phyloP scores from a whole-genome alignment of 2,888 invertebrate genomes.

The Spialia ferax region DNA sequence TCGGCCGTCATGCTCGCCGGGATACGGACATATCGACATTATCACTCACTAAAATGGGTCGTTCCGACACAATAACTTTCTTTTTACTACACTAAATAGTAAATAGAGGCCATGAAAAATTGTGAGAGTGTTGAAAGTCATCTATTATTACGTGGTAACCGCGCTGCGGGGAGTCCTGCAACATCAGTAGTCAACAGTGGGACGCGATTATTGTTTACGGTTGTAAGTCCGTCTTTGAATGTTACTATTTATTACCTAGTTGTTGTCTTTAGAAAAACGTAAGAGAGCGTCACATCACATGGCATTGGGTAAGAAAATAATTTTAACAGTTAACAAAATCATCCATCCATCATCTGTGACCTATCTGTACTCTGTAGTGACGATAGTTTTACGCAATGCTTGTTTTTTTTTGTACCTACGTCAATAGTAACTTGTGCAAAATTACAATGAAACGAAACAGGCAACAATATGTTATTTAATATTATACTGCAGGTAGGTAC shows the following conservation, averaged over 20 bases:
- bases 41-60: constrained; percentile 57
- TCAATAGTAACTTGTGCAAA: too few species aligned
- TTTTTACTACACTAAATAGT: constrained; percentile 38
- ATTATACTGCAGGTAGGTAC: too few species aligned
- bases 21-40: constrained; percentile 57
- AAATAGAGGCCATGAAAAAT: constrained; percentile 39
- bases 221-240: constrained; percentile 55
- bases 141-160: constrained; percentile 60
- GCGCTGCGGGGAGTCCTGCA: constrained; percentile 61
- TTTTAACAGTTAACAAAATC: not conserved
- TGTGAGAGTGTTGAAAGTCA: constrained; percentile 62
- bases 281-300: constrained; percentile 45
- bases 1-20: constrained; percentile 54
- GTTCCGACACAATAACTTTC: constrained; percentile 48
- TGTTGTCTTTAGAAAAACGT: not conserved
- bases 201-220: constrained; percentile 58
- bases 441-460: too few species aligned
- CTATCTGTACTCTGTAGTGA: constrained; percentile 16
- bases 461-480: too few species aligned
- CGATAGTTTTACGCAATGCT: constrained; percentile 25
- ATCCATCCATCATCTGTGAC: constrained; percentile 36
- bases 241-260: constrained; percentile 45
- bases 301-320: constrained; percentile 13
- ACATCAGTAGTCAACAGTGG: constrained; percentile 64
- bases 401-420: not conserved